Conservation (phyloP, 2,888 invertebrate species). For the Cheilosia vulpina region DNA sequence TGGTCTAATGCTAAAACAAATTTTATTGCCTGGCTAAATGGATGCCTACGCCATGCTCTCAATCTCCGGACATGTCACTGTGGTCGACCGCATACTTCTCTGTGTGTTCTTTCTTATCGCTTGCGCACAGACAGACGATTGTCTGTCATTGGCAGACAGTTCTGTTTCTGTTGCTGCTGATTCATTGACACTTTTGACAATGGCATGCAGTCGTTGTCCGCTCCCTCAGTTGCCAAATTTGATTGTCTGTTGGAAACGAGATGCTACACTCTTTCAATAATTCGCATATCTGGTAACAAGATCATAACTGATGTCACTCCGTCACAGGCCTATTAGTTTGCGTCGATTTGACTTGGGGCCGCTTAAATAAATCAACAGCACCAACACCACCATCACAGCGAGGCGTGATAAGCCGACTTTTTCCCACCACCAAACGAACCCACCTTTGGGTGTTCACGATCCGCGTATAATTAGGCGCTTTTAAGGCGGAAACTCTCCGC, state of each 20-base stretch:
- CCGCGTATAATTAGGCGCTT: conserved; percentile 48
- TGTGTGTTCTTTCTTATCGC: conserved; percentile 58
- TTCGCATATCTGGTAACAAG: conserved; percentile 11
- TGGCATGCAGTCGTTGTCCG: conserved; percentile 42
- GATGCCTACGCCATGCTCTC: conserved; percentile 71
- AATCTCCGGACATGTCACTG: conserved; percentile 64
- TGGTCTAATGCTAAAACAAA: conserved; percentile 74
- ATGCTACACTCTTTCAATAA: neutral
- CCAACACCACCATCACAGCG: neutral
- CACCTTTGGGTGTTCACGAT: conserved; percentile 27
- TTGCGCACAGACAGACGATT: conserved; percentile 53
- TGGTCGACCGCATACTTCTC: conserved; percentile 25
- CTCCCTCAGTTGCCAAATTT: conserved; percentile 2
- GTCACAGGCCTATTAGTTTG: conserved; percentile 41
- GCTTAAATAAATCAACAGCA: conserved; percentile 34
- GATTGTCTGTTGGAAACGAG: too few species aligned
- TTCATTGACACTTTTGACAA: conserved; percentile 64
- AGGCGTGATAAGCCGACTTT: conserved; percentile 41
- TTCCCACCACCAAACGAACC: conserved; percentile 41
- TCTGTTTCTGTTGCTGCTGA: conserved; percentile 44
- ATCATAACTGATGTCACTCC: conserved; percentile 22
- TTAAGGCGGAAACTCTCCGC: conserved; percentile 6
- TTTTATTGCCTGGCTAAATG: conserved; percentile 71
- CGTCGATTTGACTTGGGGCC: conserved; percentile 44
- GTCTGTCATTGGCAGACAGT: conserved; percentile 55